Conservation (phyloP, 2,888 invertebrate species). For the Nebria brevicollis region DNA sequence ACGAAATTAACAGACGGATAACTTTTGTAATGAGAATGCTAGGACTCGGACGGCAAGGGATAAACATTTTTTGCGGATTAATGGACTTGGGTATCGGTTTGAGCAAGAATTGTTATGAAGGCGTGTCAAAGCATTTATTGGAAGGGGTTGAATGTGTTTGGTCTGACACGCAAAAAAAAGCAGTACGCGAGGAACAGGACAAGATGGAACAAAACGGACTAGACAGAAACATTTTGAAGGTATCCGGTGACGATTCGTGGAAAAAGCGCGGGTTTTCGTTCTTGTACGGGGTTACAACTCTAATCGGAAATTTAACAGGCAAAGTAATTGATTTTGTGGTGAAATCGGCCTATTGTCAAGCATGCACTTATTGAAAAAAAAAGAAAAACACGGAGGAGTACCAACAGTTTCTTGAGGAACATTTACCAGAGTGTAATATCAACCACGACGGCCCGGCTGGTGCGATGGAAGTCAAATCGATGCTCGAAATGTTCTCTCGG, state of each 20-base stretch:
- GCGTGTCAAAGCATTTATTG: constrained; percentile 21
- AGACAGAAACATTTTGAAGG: constrained; percentile 45
- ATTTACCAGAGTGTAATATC: constrained; percentile 8
- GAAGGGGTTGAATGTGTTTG: constrained; percentile 23
- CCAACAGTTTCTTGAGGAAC: constrained; percentile 42
- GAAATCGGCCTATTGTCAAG: constrained; percentile 26
- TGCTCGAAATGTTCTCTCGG: background rate
- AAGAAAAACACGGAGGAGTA: constrained; percentile 39
- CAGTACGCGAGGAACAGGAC: background rate
- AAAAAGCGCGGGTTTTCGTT: constrained; percentile 51
- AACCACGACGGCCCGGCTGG: background rate
- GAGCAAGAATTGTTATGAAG: constrained; percentile 42
- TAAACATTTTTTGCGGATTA: constrained; percentile 50
- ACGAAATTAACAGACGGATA: constrained; percentile 47
- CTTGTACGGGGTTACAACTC: no score
- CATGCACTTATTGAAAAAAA: constrained; percentile 36
- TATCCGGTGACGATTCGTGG: constrained; percentile 53
- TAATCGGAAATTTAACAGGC: constrained; percentile 46
- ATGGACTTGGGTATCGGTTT: constrained; percentile 50
- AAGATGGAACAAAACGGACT: background rate
- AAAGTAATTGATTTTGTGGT: constrained; percentile 37
- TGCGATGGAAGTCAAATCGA: constrained; percentile 2
- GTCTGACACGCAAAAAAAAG: constrained; percentile 38
- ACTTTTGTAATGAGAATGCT: constrained; percentile 50
- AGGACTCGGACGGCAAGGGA: constrained; percentile 49